These are phyloP conservation scores for Phyllostomus discolor DNA, from an alignment of 2,113 vertebrate species.

Conservation along the genomic window DNA sequence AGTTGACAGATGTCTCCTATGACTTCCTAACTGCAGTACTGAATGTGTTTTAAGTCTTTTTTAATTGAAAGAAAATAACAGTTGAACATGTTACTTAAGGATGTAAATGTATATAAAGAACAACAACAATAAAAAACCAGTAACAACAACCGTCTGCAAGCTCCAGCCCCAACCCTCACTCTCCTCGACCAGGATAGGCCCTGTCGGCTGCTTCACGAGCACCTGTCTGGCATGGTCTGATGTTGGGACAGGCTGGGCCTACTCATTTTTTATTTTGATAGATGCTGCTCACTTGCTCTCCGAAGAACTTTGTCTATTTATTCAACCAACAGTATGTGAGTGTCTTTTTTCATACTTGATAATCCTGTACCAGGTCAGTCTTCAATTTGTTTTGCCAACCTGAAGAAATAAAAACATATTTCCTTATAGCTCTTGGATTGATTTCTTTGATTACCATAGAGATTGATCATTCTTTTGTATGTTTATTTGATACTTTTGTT, in stretches of 20 bases:
- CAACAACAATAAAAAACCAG: neutral
- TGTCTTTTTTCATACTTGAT: neutral
- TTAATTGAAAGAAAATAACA: neutral
- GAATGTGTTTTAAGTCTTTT: neutral
- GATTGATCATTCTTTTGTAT: neutral
- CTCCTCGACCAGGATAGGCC: neutral
- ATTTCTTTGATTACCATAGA: neutral
- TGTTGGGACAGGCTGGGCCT: neutral
- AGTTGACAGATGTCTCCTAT: neutral
- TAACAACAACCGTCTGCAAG: neutral
- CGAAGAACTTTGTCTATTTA: neutral
- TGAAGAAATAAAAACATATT: neutral
- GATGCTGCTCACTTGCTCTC: neutral
- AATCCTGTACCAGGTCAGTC: neutral
- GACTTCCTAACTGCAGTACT: neutral
- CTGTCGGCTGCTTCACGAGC: neutral
- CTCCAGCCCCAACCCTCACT: neutral
- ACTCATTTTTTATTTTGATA: neutral
- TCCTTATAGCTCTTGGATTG: neutral
- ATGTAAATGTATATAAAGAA: neutral
- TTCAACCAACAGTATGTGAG: neutral
- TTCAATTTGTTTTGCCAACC: neutral
- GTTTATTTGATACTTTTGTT: neutral
- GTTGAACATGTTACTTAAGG: neutral
- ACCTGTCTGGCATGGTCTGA: neutral